phyloP scores from a whole-genome alignment of 2,797 vertebrate species.

The Eremophila alpestris region DNA sequence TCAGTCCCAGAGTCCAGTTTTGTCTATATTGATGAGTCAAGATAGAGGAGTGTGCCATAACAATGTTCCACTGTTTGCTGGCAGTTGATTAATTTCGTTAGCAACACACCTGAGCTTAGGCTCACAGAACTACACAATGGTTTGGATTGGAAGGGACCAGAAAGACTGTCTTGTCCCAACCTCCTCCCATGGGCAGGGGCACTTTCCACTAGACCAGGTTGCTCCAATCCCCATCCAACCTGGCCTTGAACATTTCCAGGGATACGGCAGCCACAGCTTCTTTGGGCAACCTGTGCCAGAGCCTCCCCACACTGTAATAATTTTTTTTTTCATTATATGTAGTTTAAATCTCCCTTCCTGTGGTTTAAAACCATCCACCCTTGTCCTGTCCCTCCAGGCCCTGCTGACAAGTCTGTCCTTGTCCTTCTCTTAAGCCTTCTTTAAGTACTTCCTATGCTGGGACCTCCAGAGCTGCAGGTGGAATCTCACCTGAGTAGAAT shows the following conservation, averaged over 20 bases:
- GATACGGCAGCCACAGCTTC: not conserved
- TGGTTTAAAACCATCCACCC: not conserved
- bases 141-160: not conserved
- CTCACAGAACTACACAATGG: not conserved
- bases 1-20: not conserved
- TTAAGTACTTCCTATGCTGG: not conserved
- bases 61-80: not conserved
- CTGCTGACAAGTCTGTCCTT: not conserved
- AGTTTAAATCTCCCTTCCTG: not conserved
- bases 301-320: not conserved
- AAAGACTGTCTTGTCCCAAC: not conserved
- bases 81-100: not conserved
- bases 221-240: rapidly evolving
- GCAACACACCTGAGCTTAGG: not conserved
- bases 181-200: not conserved
- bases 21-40: rapidly evolving
- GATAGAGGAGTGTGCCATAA: not conserved
- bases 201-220: not conserved
- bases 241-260: not conserved
- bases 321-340: not conserved
- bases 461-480: not conserved
- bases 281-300: not conserved
- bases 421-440: not conserved
- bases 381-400: not conserved
- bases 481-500: not conserved